Conservation (phyloP, 2,797 vertebrate genomes). For the Artibeus lituratus region DNA sequence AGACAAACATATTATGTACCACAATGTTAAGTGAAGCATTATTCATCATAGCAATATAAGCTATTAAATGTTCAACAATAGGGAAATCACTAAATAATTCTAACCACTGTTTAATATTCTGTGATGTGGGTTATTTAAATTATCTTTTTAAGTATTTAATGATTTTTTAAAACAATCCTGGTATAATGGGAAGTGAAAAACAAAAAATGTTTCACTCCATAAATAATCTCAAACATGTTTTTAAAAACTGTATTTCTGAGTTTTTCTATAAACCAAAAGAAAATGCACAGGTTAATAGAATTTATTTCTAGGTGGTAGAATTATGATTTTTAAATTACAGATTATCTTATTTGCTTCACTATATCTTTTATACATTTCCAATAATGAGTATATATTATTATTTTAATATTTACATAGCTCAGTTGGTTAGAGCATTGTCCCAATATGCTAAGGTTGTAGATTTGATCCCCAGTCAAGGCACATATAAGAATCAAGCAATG, state of each 20-base stretch:
- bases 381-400: background rate
- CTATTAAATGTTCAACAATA: slow-evolving; percentile 45
- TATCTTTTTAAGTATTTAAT: slow-evolving; percentile 28
- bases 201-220: background rate
- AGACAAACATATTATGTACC: slow-evolving; percentile 27
- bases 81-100: slow-evolving; percentile 23
- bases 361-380: background rate
- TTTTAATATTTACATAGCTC: slow-evolving; percentile 13
- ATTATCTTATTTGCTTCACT: background rate
- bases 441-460: too few species aligned
- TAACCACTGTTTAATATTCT: background rate
- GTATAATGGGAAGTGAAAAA: background rate
- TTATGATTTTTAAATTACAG: background rate
- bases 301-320: background rate
- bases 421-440: too few species aligned
- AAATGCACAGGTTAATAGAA: background rate
- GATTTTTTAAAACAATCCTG: background rate
- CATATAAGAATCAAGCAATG: too few species aligned
- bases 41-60: slow-evolving; percentile 11
- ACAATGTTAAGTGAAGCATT: background rate
- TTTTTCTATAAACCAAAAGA: slow-evolving; percentile 19
- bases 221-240: background rate
- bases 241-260: background rate
- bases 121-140: background rate
- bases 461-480: too few species aligned